A percentile compares a stretch with the other conserved stretches of the same genome.
phyloP scores from a whole-genome alignment of 2,113 vertebrate species.

The Onychostruthus taczanowskii region DNA sequence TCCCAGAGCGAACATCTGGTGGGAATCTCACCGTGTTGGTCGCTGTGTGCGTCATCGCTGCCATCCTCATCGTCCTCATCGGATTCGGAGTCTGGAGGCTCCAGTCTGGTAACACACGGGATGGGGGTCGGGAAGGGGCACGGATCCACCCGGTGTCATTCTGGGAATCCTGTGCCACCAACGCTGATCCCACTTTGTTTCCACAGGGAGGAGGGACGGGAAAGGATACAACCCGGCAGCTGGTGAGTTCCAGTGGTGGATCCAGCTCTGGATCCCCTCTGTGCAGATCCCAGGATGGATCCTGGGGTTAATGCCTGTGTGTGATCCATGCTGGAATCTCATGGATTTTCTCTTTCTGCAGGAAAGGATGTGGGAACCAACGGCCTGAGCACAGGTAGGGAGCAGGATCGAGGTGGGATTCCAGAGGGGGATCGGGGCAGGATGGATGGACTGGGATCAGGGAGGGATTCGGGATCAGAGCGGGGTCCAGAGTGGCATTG shows the following conservation, averaged over 20 bases:
- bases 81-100: accelerated
- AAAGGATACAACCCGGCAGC: accelerated
- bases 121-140: not conserved
- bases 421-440: no score
- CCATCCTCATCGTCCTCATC: accelerated
- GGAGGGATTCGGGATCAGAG: no score
- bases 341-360: not conserved
- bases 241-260: not conserved
- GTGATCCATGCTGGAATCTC: not conserved
- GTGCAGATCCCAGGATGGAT: not conserved
- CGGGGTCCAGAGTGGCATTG: no score
- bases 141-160: not conserved
- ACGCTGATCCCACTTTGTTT: not conserved
- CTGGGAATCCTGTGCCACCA: not conserved
- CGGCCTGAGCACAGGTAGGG: no score
- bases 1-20: not conserved
- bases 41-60: not conserved
- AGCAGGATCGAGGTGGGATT: no score
- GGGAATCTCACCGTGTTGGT: not conserved
- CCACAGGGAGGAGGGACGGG: not conserved
- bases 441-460: no score
- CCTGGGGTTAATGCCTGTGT: not conserved
- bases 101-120: not conserved
- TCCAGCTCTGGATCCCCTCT: not conserved
- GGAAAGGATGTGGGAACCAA: no score